Conservation (phyloP, 2,113 vertebrate species). For the Hippocampus mohnikei region DNA sequence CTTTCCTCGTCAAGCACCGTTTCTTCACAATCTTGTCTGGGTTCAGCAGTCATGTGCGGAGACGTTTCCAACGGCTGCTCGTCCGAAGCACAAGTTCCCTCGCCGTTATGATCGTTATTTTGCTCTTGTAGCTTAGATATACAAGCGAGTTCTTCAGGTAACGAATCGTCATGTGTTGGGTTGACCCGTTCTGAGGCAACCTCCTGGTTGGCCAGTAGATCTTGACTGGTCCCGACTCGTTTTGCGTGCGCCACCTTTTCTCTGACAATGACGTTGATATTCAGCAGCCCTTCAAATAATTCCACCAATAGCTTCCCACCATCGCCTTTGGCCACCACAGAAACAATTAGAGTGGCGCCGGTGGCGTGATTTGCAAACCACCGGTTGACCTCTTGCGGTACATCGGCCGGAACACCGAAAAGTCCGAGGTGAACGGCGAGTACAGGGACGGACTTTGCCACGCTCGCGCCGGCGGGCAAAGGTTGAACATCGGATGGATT, state of each 20-base stretch:
- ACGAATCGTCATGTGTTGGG: not conserved
- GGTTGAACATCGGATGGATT: slow-evolving; percentile 68
- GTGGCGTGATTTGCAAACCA: slow-evolving; percentile 80
- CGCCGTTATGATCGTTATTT: slow-evolving; percentile 2
- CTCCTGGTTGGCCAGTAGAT: not conserved
- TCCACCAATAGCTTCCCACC: slow-evolving; percentile 80
- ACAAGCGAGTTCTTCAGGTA: not conserved
- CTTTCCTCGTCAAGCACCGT: not conserved
- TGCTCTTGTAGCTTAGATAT: not conserved
- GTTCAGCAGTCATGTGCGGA: not conserved
- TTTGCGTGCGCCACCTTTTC: slow-evolving; percentile 39
- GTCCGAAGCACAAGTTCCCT: not conserved
- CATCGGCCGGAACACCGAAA: slow-evolving; percentile 65
- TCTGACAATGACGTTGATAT: slow-evolving; percentile 77
- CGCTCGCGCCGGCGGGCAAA: slow-evolving; percentile 65
- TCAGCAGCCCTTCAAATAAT: slow-evolving; percentile 72
- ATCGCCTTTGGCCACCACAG: slow-evolving; percentile 75
- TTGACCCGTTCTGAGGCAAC: not conserved
- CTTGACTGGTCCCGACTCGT: rapidly evolving
- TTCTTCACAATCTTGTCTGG: not conserved
- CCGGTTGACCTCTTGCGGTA: slow-evolving; percentile 66
- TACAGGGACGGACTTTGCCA: slow-evolving; percentile 75
- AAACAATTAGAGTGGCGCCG: slow-evolving; percentile 69
- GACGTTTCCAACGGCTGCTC: not conserved
- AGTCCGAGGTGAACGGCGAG: slow-evolving; percentile 82